Evolutionary conservation across 2,797 vertebrate species (phyloP).

Genomic region (Craterocephalus amniculus): DNA sequence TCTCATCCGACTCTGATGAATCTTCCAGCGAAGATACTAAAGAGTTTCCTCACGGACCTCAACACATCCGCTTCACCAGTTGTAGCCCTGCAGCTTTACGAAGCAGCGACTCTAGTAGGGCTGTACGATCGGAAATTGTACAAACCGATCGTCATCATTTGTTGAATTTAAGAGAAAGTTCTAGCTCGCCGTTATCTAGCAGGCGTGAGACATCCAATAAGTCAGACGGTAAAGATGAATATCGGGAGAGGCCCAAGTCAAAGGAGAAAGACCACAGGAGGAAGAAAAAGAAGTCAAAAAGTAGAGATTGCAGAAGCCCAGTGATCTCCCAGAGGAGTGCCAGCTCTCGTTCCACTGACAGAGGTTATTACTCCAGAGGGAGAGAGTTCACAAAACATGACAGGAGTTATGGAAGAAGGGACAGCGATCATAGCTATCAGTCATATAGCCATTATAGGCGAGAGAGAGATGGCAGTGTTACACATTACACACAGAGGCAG

Average conservation of each 20-base stretch:
- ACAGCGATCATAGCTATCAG: constrained; percentile 75
- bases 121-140: constrained; percentile 23
- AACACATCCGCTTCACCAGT: constrained; percentile 83
- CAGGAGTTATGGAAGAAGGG: constrained; percentile 77
- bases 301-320: constrained; percentile 77
- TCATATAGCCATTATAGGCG: constrained; percentile 82
- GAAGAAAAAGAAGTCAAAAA: constrained; percentile 77
- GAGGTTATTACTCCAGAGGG: constrained; percentile 78
- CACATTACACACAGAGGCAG: constrained; percentile 56
- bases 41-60: constrained; percentile 74
- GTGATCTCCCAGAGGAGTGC: constrained; percentile 29
- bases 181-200: constrained; percentile 20
- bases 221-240: constrained; percentile 45
- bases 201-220: constrained; percentile 32
- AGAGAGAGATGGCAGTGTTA: constrained; percentile 50
- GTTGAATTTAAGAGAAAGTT: constrained; percentile 39
- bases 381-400: constrained; percentile 75
- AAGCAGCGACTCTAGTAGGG: constrained; percentile 24
- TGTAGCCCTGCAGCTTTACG: constrained; percentile 70
- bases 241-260: constrained; percentile 68
- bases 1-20: constrained; percentile 91
- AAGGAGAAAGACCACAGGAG: constrained; percentile 79
- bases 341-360: constrained; percentile 57
- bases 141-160: constrained; percentile 16
- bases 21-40: constrained; percentile 77